These are phyloP conservation scores for Furcifer pardalis DNA, from an alignment of 2,797 vertebrate species.

Conservation along the genomic window DNA sequence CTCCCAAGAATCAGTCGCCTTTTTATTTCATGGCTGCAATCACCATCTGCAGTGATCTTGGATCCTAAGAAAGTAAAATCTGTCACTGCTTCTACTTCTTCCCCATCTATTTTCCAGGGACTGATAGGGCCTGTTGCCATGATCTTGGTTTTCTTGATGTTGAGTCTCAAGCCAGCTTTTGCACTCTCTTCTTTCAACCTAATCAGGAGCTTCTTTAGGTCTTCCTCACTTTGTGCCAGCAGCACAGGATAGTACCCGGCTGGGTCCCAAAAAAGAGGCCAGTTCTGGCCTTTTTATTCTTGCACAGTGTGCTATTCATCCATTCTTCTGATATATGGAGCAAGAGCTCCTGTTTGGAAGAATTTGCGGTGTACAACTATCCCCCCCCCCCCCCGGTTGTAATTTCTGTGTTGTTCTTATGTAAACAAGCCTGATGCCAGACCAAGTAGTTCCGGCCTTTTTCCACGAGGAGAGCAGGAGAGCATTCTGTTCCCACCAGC, in stretches of 20 bases:
- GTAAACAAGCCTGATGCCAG: rapidly evolving
- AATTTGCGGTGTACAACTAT: neutral
- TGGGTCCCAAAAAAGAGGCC: neutral
- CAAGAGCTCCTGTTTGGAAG: neutral
- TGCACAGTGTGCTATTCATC: neutral
- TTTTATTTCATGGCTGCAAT: too few relatives aligned
- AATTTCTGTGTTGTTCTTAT: rapidly evolving
- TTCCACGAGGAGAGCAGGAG: neutral
- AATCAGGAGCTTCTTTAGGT: too few relatives aligned
- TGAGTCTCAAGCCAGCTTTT: too few relatives aligned
- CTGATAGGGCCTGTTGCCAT: too few relatives aligned
- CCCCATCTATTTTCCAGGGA: too few relatives aligned
- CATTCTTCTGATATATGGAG: neutral
- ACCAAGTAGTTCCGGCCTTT: neutral
- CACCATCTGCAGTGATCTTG: too few relatives aligned
- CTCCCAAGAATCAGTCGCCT: too few relatives aligned
- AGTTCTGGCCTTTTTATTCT: neutral
- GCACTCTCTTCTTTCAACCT: too few relatives aligned
- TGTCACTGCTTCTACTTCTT: too few relatives aligned
- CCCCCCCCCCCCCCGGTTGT: neutral
- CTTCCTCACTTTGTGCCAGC: too few relatives aligned
- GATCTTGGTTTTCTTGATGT: too few relatives aligned
- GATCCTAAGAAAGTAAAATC: too few relatives aligned
- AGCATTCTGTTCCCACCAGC: neutral
- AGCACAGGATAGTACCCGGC: neutral